Evolutionary conservation across 2,888 invertebrate genomes (phyloP).

Genomic region (Euspilapteryx auroguttella): DNA sequence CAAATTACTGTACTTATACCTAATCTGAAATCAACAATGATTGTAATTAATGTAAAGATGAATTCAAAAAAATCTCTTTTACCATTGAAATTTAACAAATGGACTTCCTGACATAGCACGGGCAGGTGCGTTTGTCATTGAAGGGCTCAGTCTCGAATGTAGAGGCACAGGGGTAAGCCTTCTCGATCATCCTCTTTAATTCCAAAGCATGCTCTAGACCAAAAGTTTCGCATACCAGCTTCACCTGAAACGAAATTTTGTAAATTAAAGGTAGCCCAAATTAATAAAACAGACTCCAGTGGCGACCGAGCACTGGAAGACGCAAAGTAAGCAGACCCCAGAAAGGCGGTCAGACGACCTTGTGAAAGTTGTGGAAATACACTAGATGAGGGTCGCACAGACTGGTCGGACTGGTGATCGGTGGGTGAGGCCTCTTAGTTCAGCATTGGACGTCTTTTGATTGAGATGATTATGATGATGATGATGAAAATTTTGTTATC

Average conservation of each 20-base stretch:
- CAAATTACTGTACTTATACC: too few relatives aligned
- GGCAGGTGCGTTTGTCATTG: constrained; percentile 31
- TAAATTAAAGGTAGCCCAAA: too few relatives aligned
- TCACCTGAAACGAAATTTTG: constrained; percentile 59
- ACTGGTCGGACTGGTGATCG: neutral
- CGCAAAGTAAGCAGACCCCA: too few relatives aligned
- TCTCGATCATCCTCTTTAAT: constrained; percentile 32
- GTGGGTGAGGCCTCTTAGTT: neutral
- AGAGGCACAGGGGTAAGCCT: constrained; percentile 22
- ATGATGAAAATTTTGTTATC: neutral
- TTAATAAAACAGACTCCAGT: neutral
- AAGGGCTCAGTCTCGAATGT: constrained; percentile 40
- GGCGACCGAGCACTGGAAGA: neutral
- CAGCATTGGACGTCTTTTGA: neutral
- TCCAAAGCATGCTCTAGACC: constrained; percentile 72
- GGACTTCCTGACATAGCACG: constrained; percentile 17
- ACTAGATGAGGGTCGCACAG: neutral
- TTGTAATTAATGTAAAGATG: too few relatives aligned
- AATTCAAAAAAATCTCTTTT: too few relatives aligned
- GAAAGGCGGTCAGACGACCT: too few relatives aligned
- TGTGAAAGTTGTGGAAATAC: neutral
- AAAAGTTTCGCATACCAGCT: constrained; percentile 81
- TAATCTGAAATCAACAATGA: too few relatives aligned
- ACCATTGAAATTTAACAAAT: neutral
- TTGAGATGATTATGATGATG: neutral